Percentiles rank a stretch among this genome's conserved stretches.
These are phyloP conservation scores for Augochlorella aurata DNA, from an alignment of 2,888 invertebrate species.

Conservation along the genomic window DNA sequence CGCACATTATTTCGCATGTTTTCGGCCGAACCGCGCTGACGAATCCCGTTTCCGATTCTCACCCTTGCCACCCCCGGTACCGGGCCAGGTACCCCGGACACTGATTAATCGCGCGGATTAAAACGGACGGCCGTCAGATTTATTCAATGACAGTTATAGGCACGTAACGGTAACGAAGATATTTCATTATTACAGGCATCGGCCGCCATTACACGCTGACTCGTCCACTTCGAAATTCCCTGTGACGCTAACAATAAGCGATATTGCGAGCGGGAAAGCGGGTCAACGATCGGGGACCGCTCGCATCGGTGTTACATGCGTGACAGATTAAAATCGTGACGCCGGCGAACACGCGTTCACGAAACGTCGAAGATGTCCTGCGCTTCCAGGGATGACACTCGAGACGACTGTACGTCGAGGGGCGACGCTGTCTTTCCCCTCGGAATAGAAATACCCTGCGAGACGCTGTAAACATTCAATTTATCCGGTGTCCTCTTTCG, in stretches of 20 bases:
- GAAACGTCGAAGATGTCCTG: slow-evolving; percentile 28
- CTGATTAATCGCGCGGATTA: slow-evolving; percentile 45
- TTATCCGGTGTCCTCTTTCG: slow-evolving; percentile 76
- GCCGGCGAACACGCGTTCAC: neutral
- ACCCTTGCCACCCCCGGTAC: no score
- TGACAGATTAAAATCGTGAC: slow-evolving; percentile 27
- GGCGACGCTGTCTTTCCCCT: slow-evolving; percentile 37
- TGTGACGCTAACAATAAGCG: slow-evolving; percentile 37
- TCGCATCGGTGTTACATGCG: slow-evolving; percentile 11
- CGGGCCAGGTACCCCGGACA: slow-evolving; percentile 11
- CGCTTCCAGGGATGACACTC: slow-evolving; percentile 42
- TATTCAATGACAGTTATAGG: slow-evolving; percentile 34
- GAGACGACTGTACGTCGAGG: slow-evolving; percentile 41
- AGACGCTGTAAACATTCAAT: slow-evolving; percentile 75
- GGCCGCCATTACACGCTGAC: slow-evolving; percentile 32
- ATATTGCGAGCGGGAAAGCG: slow-evolving; percentile 34
- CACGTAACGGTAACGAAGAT: slow-evolving; percentile 36
- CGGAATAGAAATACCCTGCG: slow-evolving; percentile 40
- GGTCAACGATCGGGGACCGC: slow-evolving; percentile 31
- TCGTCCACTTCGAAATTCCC: slow-evolving; percentile 33
- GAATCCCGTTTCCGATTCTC: slow-evolving; percentile 26
- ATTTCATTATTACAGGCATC: slow-evolving; percentile 52
- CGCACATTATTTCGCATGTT: neutral
- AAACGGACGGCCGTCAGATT: slow-evolving; percentile 39
- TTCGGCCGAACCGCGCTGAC: neutral